Evolutionary conservation across 2,113 vertebrate genomes (phyloP).

Genomic region (Holacanthus passer): DNA sequence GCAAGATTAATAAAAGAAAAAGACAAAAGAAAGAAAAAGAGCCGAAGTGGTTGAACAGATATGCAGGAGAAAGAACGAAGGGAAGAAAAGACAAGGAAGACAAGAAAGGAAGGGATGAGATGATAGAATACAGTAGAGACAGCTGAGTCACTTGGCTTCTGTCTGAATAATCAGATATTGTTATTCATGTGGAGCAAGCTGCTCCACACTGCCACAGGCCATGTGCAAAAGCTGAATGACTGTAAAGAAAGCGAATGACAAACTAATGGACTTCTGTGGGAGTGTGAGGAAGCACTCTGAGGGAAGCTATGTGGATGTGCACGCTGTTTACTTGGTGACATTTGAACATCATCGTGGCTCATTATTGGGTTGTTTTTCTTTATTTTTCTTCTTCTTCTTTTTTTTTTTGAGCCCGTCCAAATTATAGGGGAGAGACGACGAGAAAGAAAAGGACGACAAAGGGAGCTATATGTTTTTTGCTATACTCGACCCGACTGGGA

Average conservation of each 20-base stretch:
- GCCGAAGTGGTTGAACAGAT: conserved; percentile 21
- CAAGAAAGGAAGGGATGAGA: conserved; percentile 42
- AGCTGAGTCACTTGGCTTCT: conserved; percentile 80
- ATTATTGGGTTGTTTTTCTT: conserved; percentile 51
- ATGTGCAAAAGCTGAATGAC: conserved; percentile 80
- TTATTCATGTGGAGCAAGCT: conserved; percentile 78
- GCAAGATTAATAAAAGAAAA: conserved; percentile 29
- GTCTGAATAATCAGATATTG: conserved; percentile 79
- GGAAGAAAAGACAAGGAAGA: conserved; percentile 6
- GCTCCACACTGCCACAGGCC: conserved; percentile 68
- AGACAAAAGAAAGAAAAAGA: conserved; percentile 19
- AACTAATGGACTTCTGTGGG: conserved; percentile 73
- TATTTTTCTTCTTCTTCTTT: background rate
- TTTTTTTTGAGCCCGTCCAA: conserved; percentile 18
- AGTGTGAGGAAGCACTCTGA: conserved; percentile 65
- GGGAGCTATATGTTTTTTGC: conserved; percentile 17
- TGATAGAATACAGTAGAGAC: conserved; percentile 76
- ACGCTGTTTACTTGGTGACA: conserved; percentile 65
- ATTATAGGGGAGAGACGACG: conserved; percentile 1
- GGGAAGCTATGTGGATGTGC: conserved; percentile 45
- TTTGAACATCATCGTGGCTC: conserved; percentile 55
- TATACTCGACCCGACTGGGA: conserved; percentile 7
- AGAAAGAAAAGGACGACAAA: conserved; percentile 6
- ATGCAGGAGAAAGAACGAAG: conserved; percentile 22
- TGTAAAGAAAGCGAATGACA: conserved; percentile 70